A percentile compares a stretch with the other conserved stretches of the same genome.
phyloP scores from a whole-genome alignment of 2,888 invertebrate species.

The Prosopocoilus inquinatus region DNA sequence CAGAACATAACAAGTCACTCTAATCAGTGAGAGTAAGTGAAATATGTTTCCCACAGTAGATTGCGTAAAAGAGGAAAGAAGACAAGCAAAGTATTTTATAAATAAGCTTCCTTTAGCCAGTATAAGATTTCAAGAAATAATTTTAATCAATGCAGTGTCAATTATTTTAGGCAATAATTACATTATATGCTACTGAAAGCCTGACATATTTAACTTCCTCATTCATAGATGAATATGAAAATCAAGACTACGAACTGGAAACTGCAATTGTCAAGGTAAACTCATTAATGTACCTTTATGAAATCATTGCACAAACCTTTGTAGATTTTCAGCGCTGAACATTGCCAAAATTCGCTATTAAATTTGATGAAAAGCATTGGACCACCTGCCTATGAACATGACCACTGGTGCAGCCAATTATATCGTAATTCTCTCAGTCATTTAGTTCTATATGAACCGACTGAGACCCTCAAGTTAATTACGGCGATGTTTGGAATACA shows the following conservation, averaged over 20 bases:
- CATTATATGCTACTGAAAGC: conserved; percentile 81
- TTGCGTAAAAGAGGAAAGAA: no score
- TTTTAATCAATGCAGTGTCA: conserved; percentile 51
- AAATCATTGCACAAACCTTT: conserved; percentile 23
- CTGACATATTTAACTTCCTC: conserved; percentile 82
- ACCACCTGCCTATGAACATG: conserved; percentile 53
- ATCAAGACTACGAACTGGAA: conserved; percentile 79
- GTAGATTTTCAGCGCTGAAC: conserved; percentile 58
- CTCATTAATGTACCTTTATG: background rate
- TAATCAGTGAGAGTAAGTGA: no score
- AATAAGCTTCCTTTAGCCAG: no score
- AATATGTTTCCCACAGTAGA: no score
- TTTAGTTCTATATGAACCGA: conserved; percentile 60
- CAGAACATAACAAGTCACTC: no score
- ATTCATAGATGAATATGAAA: conserved; percentile 69
- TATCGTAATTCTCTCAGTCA: conserved; percentile 58
- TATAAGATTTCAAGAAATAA: no score
- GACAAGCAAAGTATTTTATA: no score
- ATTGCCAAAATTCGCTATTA: conserved; percentile 50
- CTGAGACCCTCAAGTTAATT: conserved; percentile 55
- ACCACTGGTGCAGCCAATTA: conserved; percentile 55
- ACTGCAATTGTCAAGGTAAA: conserved; percentile 73
- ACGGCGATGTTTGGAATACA: conserved; percentile 65
- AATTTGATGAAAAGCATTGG: conserved; percentile 60
- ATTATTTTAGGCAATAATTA: conserved; percentile 47